Percentiles rank a stretch among this genome's conserved stretches.
Evolutionary conservation across 2,113 vertebrate genomes (phyloP).

Genomic region (Tonatia bakeri): DNA sequence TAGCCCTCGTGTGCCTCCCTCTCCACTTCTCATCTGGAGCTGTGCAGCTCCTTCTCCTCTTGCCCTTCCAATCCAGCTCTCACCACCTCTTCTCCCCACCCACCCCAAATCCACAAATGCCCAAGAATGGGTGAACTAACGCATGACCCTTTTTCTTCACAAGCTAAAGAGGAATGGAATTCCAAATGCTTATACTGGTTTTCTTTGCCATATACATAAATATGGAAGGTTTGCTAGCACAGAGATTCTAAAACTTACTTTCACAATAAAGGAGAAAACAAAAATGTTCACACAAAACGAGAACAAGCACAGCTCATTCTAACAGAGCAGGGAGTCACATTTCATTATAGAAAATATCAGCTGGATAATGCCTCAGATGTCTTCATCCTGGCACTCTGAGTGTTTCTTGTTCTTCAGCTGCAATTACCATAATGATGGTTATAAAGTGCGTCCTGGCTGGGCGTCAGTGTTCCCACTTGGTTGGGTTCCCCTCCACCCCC

Average conservation of each 20-base stretch:
- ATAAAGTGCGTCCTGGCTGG: neutral
- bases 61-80: neutral
- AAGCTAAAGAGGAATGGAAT: neutral
- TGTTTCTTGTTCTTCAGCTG: neutral
- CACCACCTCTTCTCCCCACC: neutral
- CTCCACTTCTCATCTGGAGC: neutral
- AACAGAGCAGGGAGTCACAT: neutral
- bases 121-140: neutral
- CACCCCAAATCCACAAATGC: neutral
- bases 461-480: neutral
- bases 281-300: neutral
- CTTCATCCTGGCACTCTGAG: neutral
- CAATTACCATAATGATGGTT: neutral
- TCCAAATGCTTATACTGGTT: neutral
- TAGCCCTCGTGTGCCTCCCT: neutral
- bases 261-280: conserved; percentile 32
- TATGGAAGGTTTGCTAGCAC: neutral
- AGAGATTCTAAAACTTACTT: neutral
- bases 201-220: neutral
- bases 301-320: neutral
- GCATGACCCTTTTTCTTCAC: neutral
- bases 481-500: neutral
- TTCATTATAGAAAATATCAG: neutral
- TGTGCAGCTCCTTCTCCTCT: neutral
- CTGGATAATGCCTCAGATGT: neutral